Conservation (phyloP, 2,113 vertebrate species). For the Bostrychus sinensis region DNA sequence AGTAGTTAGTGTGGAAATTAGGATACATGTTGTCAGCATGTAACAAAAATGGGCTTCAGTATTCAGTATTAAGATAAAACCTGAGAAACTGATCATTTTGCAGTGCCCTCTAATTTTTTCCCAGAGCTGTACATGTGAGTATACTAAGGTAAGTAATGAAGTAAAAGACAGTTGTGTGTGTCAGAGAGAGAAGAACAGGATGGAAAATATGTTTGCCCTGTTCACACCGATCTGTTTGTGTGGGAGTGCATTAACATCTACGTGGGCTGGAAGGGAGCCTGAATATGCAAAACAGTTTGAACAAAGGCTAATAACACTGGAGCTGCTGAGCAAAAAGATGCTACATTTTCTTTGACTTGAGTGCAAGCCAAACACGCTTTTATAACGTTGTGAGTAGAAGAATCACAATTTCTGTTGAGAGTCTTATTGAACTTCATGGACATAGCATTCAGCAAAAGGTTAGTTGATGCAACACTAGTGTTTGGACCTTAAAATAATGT, state of each 20-base stretch:
- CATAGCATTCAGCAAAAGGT: constrained; percentile 15
- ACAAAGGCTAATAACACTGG: constrained; percentile 78
- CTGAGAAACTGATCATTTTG: constrained; percentile 2
- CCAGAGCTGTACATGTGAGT: constrained; percentile 40
- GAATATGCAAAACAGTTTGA: constrained; percentile 81
- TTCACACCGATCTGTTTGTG: constrained; percentile 82
- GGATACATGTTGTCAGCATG: not conserved
- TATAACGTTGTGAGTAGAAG: constrained; percentile 38
- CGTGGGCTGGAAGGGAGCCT: constrained; percentile 77
- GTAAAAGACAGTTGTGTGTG: constrained; percentile 43
- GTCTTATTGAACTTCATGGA: constrained; percentile 16
- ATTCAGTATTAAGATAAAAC: not conserved
- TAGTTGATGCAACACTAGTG: not conserved
- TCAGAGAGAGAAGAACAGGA: constrained; percentile 32
- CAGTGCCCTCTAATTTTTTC: not conserved
- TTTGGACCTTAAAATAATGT: not conserved
- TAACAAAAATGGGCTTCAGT: not conserved
- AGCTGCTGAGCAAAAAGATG: constrained; percentile 68
- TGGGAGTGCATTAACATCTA: constrained; percentile 84
- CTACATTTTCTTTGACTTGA: constrained; percentile 69
- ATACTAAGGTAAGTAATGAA: constrained; percentile 48
- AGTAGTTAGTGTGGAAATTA: not conserved
- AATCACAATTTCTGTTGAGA: constrained; percentile 48
- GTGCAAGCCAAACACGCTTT: constrained; percentile 42
- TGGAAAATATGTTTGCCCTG: constrained; percentile 80